Conservation (phyloP, 2,888 invertebrate genomes). For the Thysanoteuthis rhombus region DNA sequence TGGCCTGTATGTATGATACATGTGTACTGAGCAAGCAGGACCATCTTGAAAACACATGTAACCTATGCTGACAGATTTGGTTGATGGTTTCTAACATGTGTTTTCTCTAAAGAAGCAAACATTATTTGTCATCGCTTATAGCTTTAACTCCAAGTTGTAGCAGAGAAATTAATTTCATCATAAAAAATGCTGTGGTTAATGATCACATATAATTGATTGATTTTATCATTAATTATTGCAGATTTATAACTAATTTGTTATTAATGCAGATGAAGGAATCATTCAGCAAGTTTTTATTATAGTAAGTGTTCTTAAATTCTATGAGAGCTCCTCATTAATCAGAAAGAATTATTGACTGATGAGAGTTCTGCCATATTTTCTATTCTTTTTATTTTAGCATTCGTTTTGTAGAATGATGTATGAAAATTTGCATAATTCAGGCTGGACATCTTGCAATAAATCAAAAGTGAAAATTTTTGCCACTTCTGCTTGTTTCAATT, state of each 20-base stretch:
- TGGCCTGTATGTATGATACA: too few species aligned
- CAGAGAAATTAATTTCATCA: background rate
- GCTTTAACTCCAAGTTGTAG: too few species aligned
- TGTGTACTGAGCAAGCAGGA: too few species aligned
- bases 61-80: too few species aligned
- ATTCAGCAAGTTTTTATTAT: background rate
- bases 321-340: background rate
- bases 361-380: background rate
- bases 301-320: background rate
- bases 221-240: background rate
- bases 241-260: background rate
- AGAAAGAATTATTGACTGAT: slow-evolving; percentile 12
- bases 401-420: background rate
- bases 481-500: background rate
- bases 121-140: background rate
- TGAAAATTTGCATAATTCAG: slow-evolving; percentile 12
- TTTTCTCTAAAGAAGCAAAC: background rate
- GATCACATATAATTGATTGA: background rate
- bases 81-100: too few species aligned
- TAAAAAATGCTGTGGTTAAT: background rate
- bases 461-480: slow-evolving; percentile 12
- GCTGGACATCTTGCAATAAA: background rate
- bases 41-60: too few species aligned
- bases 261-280: background rate
- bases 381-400: background rate